Evolutionary conservation across 2,797 vertebrate species (phyloP).

Genomic region (Morus bassanus): DNA sequence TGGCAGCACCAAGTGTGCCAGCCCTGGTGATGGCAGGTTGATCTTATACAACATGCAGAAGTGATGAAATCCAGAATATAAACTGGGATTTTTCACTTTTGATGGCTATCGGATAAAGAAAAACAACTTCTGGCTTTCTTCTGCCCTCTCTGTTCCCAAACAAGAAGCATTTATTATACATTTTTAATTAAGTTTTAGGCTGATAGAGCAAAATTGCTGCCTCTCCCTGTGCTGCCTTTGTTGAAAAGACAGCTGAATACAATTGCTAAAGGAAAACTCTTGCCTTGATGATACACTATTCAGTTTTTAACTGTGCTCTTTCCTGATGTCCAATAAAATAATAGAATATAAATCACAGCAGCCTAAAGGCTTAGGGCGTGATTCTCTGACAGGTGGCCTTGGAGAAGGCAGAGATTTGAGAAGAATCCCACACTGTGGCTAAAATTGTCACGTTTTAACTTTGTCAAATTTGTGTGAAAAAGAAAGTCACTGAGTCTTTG

Average conservation of each 20-base stretch:
- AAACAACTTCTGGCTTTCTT: conserved; percentile 32
- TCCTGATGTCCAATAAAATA: background rate
- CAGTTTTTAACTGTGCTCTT: background rate
- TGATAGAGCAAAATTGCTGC: conserved; percentile 17
- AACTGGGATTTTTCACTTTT: background rate
- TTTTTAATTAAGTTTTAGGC: conserved; percentile 40
- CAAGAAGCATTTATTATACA: conserved; percentile 7
- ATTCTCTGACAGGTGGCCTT: conserved; percentile 11
- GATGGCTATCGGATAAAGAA: background rate
- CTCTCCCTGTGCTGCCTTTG: conserved; percentile 8
- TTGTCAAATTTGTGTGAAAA: background rate
- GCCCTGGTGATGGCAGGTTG: background rate
- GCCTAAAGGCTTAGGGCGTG: background rate
- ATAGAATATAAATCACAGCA: conserved; percentile 5
- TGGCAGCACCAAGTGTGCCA: background rate
- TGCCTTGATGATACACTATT: background rate
- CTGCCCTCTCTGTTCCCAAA: background rate
- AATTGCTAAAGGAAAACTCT: background rate
- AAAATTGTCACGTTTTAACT: background rate
- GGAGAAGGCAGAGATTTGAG: background rate
- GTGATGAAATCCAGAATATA: background rate
- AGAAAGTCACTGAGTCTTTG: background rate
- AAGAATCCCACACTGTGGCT: conserved; percentile 3
- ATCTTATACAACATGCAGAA: background rate
- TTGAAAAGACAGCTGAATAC: conserved; percentile 21